Conservation (phyloP, 92 coral and sea anemone species). For the Phenganax marumi region DNA sequence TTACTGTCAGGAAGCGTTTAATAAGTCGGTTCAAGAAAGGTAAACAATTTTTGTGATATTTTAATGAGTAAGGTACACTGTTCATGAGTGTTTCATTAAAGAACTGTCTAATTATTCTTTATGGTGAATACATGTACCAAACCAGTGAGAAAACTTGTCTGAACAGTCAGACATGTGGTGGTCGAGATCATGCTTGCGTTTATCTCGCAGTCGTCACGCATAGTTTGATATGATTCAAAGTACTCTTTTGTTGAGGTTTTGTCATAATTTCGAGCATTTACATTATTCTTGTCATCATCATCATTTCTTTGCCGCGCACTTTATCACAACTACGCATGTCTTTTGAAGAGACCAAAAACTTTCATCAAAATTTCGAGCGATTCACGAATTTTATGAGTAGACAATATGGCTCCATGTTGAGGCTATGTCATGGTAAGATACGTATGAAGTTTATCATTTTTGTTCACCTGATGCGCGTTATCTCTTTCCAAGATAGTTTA, state of each 20-base stretch:
- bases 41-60: constrained; percentile 15
- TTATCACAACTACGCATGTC: background rate
- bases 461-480: constrained; percentile 15
- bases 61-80: background rate
- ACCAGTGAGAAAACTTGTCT: constrained; percentile 13
- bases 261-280: background rate
- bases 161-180: constrained; percentile 22
- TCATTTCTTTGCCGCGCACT: background rate
- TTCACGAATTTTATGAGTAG: constrained; percentile 20
- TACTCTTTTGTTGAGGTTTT: background rate
- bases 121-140: no score
- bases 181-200: background rate
- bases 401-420: constrained; percentile 38
- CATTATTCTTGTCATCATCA: background rate
- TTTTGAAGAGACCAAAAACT: no score
- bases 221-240: background rate
- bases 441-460: constrained; percentile 29
- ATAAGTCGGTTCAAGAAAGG: constrained; percentile 33
- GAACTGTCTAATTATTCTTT: no score
- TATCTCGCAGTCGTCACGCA: constrained; percentile 24
- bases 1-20: background rate
- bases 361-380: background rate
- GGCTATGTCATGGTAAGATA: constrained; percentile 36
- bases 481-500: constrained; percentile 9
- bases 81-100: background rate